Percentiles rank a stretch among this genome's conserved stretches.
phyloP scores from a whole-genome alignment of 2,113 vertebrate species.

The Thalassarche chlororhynchos region DNA sequence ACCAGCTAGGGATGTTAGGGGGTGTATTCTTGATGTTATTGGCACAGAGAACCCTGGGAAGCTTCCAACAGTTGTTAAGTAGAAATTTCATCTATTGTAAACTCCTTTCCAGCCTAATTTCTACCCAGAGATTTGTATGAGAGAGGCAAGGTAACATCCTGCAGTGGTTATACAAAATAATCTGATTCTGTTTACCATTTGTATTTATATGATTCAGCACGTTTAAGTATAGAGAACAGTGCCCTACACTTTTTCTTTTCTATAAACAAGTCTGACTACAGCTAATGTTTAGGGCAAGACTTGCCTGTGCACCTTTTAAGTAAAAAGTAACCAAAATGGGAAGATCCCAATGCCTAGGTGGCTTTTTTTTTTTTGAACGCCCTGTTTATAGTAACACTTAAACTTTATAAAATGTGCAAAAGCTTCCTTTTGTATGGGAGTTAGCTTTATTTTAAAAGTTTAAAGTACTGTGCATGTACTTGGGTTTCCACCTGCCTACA shows the following conservation, averaged over 20 bases:
- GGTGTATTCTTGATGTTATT: not conserved
- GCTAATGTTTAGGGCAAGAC: not conserved
- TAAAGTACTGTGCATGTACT: not conserved
- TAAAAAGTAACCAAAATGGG: not conserved
- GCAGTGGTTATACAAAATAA: not conserved
- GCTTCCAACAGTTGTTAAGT: constrained; percentile 4
- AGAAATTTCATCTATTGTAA: constrained; percentile 18
- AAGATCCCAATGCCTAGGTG: not conserved
- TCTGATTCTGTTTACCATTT: not conserved
- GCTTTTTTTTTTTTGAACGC: not conserved
- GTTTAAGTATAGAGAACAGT: not conserved
- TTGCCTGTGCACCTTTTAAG: not conserved
- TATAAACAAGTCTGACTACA: not conserved
- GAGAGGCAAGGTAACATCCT: not conserved
- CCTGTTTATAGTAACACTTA: not conserved
- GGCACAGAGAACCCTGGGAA: not conserved
- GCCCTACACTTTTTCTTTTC: not conserved
- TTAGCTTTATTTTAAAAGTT: not conserved
- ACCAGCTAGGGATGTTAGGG: not conserved
- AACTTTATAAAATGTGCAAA: not conserved
- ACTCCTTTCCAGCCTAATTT: constrained; percentile 14
- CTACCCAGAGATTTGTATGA: not conserved
- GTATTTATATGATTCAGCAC: not conserved
- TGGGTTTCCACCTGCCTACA: not conserved
- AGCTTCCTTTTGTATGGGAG: not conserved